Conservation (phyloP, 2,797 vertebrate species). For the Amblyopsis hoosieri region DNA sequence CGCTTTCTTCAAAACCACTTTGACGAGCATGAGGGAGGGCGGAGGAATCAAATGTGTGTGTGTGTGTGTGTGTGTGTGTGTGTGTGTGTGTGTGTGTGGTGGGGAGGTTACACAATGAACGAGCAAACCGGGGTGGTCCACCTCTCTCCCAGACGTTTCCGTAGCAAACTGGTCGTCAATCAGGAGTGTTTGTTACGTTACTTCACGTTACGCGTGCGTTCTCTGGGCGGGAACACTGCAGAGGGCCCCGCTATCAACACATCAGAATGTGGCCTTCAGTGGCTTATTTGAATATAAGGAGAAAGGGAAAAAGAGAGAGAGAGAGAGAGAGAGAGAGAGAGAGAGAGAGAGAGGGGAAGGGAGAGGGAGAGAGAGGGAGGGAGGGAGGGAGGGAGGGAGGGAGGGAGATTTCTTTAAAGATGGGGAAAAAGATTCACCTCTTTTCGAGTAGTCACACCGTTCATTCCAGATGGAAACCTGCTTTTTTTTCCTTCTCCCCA, state of each 20-base stretch:
- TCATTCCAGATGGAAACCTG: conserved; percentile 48
- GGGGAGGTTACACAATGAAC: not conserved
- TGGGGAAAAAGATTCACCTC: conserved; percentile 31
- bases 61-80: not conserved
- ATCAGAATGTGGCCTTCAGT: conserved; percentile 21
- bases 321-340: no score
- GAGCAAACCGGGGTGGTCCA: no score
- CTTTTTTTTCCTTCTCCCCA: conserved; percentile 14
- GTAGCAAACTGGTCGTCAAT: conserved; percentile 26
- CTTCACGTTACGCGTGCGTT: no score
- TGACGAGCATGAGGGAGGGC: not conserved
- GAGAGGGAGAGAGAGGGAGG: conserved; percentile 9
- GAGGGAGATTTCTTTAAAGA: conserved; percentile 35
- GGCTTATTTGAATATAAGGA: conserved; percentile 53
- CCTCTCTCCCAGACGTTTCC: conserved; percentile 4
- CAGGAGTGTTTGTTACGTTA: conserved; percentile 5
- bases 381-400: no score
- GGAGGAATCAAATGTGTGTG: no score
- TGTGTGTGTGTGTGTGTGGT: not conserved
- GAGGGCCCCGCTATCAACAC: conserved; percentile 13
- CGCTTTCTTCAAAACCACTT: conserved; percentile 30
- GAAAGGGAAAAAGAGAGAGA: not conserved
- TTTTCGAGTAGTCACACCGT: conserved; percentile 42
- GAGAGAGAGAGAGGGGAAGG: no score
- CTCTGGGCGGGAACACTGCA: no score